These are phyloP conservation scores for Amphipoea lucens DNA, from an alignment of 2,888 invertebrate genomes.

Conservation along the genomic window DNA sequence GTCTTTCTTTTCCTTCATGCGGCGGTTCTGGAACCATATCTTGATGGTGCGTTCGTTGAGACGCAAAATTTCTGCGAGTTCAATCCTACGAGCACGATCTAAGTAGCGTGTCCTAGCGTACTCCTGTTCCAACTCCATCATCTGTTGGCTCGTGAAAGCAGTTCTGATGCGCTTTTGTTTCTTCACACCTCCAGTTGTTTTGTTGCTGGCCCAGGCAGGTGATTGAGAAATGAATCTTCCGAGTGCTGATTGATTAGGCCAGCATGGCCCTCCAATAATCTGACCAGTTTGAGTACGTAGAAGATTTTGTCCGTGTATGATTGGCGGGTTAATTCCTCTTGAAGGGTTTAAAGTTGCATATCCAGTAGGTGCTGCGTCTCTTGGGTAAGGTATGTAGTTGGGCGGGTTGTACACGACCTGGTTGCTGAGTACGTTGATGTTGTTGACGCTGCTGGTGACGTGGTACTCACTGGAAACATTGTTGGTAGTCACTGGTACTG, in stretches of 20 bases:
- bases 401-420: slow-evolving; percentile 44
- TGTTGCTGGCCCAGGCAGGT: slow-evolving; percentile 63
- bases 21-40: slow-evolving; percentile 95
- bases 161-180: slow-evolving; percentile 93
- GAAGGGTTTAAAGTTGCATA: slow-evolving; percentile 29
- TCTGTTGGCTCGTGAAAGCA: slow-evolving; percentile 94
- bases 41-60: slow-evolving; percentile 90
- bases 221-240: slow-evolving; percentile 60
- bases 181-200: slow-evolving; percentile 69
- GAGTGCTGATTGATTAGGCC: slow-evolving; percentile 49
- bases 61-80: slow-evolving; percentile 83
- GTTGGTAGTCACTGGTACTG: slow-evolving; percentile 48
- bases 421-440: slow-evolving; percentile 47
- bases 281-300: slow-evolving; percentile 55
- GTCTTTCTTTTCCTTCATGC: slow-evolving; percentile 94
- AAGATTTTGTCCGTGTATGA: slow-evolving; percentile 44
- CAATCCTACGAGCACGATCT: slow-evolving; percentile 93
- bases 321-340: slow-evolving; percentile 30
- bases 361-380: slow-evolving; percentile 22
- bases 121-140: slow-evolving; percentile 94
- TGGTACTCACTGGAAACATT: slow-evolving; percentile 48
- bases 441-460: slow-evolving; percentile 57
- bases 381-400: slow-evolving; percentile 47
- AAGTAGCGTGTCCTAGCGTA: slow-evolving; percentile 93
- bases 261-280: slow-evolving; percentile 39